Evolutionary conservation across 1,140 invertebrate genomes (phyloP).

Genomic region (Hyphantria cunea): DNA sequence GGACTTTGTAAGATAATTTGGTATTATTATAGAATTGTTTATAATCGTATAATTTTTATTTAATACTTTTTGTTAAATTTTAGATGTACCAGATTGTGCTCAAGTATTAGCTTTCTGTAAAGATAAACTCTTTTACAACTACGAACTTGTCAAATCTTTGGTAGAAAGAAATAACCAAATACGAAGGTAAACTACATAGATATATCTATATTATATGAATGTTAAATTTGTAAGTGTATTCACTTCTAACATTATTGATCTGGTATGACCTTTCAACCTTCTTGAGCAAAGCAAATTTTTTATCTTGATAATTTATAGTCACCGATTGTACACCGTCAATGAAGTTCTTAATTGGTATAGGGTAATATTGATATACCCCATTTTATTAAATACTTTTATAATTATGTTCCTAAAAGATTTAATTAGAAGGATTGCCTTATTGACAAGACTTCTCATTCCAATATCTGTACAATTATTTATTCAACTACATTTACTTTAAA

Average conservation of each 20-base stretch:
- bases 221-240: too few relatives aligned
- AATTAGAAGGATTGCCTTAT: too few relatives aligned
- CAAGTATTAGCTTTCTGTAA: slow-evolving; percentile 86
- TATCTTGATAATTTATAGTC: too few relatives aligned
- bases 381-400: slow-evolving; percentile 9
- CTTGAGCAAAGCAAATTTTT: too few relatives aligned
- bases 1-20: slow-evolving; percentile 75
- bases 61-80: slow-evolving; percentile 26
- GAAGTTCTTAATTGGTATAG: too few relatives aligned
- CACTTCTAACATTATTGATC: too few relatives aligned
- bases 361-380: neutral
- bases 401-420: neutral
- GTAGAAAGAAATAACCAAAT: slow-evolving; percentile 83
- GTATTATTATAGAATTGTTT: neutral
- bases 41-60: neutral
- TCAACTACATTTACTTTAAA: slow-evolving; percentile 20
- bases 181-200: slow-evolving; percentile 52
- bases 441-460: too few relatives aligned
- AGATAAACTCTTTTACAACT: slow-evolving; percentile 84
- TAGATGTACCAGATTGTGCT: slow-evolving; percentile 85
- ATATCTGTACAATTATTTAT: too few relatives aligned
- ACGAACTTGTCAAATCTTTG: slow-evolving; percentile 83
- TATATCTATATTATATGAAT: too few relatives aligned
- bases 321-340: too few relatives aligned
- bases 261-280: too few relatives aligned